Evolutionary conservation across 2,888 invertebrate genomes (phyloP), one percentile per base, ranked within the genome.

Genomic region (Nasonia oneida): DNA sequence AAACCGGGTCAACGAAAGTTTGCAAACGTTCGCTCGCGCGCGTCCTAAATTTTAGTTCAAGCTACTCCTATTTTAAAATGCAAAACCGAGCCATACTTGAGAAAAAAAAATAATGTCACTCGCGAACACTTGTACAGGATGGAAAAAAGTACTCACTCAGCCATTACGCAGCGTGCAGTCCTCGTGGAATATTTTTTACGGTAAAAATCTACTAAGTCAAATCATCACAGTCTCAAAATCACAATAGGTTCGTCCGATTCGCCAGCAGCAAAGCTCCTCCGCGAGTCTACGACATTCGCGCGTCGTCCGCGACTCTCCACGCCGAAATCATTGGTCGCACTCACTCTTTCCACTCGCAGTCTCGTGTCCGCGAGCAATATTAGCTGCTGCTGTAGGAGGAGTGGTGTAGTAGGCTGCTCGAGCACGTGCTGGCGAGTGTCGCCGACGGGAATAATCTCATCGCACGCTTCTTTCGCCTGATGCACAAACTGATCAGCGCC

Each of bases 121-220:
- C 10, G 67, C 12, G 18, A 0, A 70, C 15, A 70, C n/a, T 37
- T 37, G 70, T 18, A 42, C 18, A 37, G 42, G 10, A 12, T n/a
- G 42, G 5, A 71, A 53, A 67, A 42, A 82, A 39, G 18, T 73
- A 85, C 85, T 85, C 50, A 85, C 85, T 85, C 81, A 53, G 81
- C 71, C 85, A 85, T 85, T 1, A 18, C 23, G 50, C 50, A 61
- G 57, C 18, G 4, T 4, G 4, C 15, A 4, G 53, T 53, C 18
- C 18, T 53, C 18, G 53, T 53, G 53, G 53, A 53, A 53, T 53
- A n/a, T 12, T 8, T 8, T 1, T 37, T 6, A 14, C 39, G 39
- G 6, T 23, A 4, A 53, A 18, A 37, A 67, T 18, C 75, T 42
- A 18, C 37, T 61, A 61, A 33, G 12, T n/a, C 39, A 79, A 64